These are phyloP conservation scores for Scaptodrosophila latifasciaeformis DNA, from an alignment of 2,888 invertebrate species.

Conservation along the genomic window DNA sequence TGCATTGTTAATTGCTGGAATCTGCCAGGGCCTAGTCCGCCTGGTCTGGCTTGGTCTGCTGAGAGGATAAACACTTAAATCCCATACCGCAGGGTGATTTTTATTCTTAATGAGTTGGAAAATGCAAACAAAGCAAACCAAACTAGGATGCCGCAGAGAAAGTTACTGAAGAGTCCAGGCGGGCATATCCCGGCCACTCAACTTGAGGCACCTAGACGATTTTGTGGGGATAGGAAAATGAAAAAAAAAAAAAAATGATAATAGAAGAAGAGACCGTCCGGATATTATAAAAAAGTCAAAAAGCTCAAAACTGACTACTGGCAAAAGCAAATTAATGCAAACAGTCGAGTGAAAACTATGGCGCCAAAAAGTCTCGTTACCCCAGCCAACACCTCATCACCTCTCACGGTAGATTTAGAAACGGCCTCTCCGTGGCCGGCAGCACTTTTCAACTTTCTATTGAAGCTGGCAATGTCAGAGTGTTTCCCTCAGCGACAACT, in stretches of 20 bases:
- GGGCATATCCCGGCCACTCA: neutral
- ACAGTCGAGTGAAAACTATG: conserved; percentile 39
- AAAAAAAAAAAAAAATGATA: neutral
- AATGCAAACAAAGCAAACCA: conserved; percentile 43
- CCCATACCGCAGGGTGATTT: conserved; percentile 2
- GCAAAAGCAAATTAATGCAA: conserved; percentile 41
- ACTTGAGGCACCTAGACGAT: neutral
- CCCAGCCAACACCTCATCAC: no score
- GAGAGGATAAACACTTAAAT: conserved; percentile 15
- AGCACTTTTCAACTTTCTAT: neutral
- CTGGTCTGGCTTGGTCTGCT: no score
- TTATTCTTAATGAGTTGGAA: conserved; percentile 49
- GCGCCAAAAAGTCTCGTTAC: neutral
- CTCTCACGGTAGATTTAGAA: no score
- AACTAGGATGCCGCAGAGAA: neutral
- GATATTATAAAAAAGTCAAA: conserved; percentile 27
- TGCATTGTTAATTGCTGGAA: conserved; percentile 1
- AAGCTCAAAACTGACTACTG: neutral
- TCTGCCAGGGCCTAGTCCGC: no score
- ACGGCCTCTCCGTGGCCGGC: no score
- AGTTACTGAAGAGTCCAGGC: no score
- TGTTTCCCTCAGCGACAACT: no score
- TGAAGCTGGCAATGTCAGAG: no score
- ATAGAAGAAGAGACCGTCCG: conserved; percentile 12
- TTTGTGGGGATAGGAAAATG: neutral